phyloP scores from a whole-genome alignment of 2,797 vertebrate genomes.

The Lateolabrax maculatus region DNA sequence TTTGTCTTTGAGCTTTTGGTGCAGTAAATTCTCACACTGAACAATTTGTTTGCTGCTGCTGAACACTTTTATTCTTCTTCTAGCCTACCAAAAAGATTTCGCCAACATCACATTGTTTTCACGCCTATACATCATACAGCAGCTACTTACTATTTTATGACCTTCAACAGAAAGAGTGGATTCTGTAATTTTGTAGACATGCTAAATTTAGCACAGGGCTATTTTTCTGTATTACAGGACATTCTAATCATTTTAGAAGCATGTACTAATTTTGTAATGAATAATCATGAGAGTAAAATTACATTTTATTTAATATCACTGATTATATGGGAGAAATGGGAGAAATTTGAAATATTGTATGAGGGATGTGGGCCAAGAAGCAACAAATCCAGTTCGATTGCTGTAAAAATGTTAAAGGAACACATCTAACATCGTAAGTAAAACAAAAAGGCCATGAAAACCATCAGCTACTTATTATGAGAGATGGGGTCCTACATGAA shows the following conservation, averaged over 20 bases:
- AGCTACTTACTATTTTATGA: background rate
- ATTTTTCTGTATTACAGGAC: background rate
- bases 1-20: background rate
- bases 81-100: background rate
- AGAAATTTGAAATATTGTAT: background rate
- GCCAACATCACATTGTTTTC: background rate
- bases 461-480: background rate
- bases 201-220: constrained; percentile 10
- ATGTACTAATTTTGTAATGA: background rate
- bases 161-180: background rate
- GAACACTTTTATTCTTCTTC: background rate
- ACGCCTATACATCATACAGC: background rate
- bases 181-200: background rate
- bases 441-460: background rate
- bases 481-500: background rate
- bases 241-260: background rate
- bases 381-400: background rate
- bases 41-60: background rate
- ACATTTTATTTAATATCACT: background rate
- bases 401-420: background rate
- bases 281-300: background rate
- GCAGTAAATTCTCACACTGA: constrained; percentile 2
- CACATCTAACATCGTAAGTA: background rate
- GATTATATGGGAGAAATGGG: background rate
- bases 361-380: background rate